Base-by-base conservation (phyloP, 2,888 invertebrate species). In the Erebia palarica region DNA sequence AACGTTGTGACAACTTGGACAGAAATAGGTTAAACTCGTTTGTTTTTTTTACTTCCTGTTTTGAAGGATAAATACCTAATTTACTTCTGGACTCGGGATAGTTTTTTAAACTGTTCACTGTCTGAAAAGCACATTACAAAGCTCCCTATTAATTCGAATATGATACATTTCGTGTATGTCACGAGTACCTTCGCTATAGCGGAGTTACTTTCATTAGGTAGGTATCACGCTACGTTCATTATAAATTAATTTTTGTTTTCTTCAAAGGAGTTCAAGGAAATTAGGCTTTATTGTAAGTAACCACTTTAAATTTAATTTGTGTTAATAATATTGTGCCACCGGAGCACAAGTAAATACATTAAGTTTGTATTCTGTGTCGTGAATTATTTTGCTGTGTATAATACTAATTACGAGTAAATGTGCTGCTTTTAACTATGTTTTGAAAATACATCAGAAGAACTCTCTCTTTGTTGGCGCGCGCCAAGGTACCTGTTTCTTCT, bases 1-100 rank as follows among this genome's bases (percentile, higher is more conserved):
- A 55, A 21, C 42, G 8, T 55, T 65, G 18, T 66, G 21, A 58
- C 57, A 66, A 44, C 44, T 66, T 57, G 44, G 57, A 66, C 47
- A 44, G 55, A 65, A 57, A 9, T 65, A 57, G 65, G 55, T 57
- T 57, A 18, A 55, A 57, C 44, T 3, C 55, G 44, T 18, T 65
- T 18, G 44, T 55, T 65, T 51, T 65, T 51, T 64, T 64, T 7
- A 42, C 36, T 8, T 47, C 44, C 18, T 18, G 18, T 13, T 42
- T 18, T 7, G 14, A 51, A 51, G 11, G 11, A 51, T 0, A 51
- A n/a, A 51, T 14, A n/a, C n/a, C n/a, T 51, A 47, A 47, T 11
- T 4, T 51, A 51, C n/a, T 51, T 36, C 36, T 36, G 36, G 36
- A 27, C 27, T 27, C 4, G 4, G 27, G 27, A 27, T 4, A 3